Evolutionary conservation across 92 coral and sea anemone genomes (phyloP).

Genomic region (Siderastrea siderea): DNA sequence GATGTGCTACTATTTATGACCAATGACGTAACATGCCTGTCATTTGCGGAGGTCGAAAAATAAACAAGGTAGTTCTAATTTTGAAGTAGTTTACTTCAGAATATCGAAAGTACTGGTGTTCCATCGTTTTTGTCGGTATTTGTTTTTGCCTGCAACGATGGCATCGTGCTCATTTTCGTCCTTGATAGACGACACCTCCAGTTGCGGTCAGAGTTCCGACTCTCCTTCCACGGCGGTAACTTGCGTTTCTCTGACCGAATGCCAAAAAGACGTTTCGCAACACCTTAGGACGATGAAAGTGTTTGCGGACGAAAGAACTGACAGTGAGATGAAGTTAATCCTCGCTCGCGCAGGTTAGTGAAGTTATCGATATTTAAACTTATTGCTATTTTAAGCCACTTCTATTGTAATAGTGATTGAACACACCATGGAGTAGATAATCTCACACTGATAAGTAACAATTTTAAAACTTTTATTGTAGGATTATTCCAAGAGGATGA

Average conservation of each 20-base stretch:
- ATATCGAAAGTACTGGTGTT: too few relatives aligned
- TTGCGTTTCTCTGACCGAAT: conserved; percentile 34
- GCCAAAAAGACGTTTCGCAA: conserved; percentile 47
- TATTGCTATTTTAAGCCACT: too few relatives aligned
- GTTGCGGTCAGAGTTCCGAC: conserved; percentile 1
- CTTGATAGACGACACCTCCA: conserved; percentile 8
- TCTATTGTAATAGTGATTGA: too few relatives aligned
- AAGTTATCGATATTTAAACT: background rate
- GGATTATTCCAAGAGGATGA: conserved; percentile 39
- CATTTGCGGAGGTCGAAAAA: too few relatives aligned
- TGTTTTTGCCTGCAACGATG: background rate
- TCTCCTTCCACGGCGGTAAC: conserved; percentile 6
- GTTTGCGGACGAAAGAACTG: conserved; percentile 33
- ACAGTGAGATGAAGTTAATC: conserved; percentile 35
- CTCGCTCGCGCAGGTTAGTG: conserved; percentile 46
- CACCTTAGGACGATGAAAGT: conserved; percentile 30
- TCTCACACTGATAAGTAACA: background rate
- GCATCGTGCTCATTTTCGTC: conserved; percentile 32
- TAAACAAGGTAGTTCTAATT: too few relatives aligned
- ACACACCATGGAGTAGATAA: background rate
- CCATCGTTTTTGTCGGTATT: too few relatives aligned
- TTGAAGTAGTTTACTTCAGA: too few relatives aligned
- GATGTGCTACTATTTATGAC: too few relatives aligned
- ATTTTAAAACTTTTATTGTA: background rate
- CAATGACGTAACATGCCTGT: too few relatives aligned